phyloP scores from a whole-genome alignment of 64 coral and sea anemone genomes.

The Montipora cactus region DNA sequence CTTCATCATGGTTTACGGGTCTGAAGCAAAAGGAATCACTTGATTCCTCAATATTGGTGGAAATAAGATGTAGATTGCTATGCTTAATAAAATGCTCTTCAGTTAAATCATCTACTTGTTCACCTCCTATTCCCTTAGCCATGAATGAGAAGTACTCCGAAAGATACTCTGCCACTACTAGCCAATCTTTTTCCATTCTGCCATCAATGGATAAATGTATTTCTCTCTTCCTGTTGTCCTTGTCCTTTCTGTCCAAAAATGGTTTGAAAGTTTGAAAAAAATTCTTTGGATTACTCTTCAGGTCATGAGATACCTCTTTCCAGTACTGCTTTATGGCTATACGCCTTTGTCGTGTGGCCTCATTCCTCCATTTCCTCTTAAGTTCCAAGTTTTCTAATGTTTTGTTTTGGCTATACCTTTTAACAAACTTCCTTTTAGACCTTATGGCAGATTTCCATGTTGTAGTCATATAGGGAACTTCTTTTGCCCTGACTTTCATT shows the following conservation, averaged over 20 bases:
- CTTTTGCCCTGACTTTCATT: conserved; percentile 21
- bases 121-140: conserved; percentile 12
- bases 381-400: neutral
- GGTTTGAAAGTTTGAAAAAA: conserved; percentile 42
- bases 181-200: neutral
- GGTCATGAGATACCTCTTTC: conserved; percentile 53
- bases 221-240: conserved; percentile 9
- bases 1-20: conserved; percentile 13
- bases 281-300: conserved; percentile 38
- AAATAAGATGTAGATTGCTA: conserved; percentile 2
- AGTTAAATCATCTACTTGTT: conserved; percentile 5
- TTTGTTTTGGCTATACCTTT: conserved; percentile 3
- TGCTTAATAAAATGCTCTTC: conserved; percentile 17
- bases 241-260: conserved; percentile 2
- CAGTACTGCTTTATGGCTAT: conserved; percentile 51
- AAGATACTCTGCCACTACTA: conserved; percentile 36
- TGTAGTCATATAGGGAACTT: conserved; percentile 24
- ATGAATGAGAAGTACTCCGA: conserved; percentile 49
- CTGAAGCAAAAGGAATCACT: conserved; percentile 38
- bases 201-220: conserved; percentile 17
- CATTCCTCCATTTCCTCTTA: conserved; percentile 54
- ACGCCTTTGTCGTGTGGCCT: conserved; percentile 46
- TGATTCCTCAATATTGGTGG: neutral
- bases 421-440: conserved; percentile 1
- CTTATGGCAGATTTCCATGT: neutral